A percentile compares a stretch with the other conserved stretches of the same genome.
These are phyloP conservation scores for Petrosia ficiformis DNA, from an alignment of 37 sponge, comb jelly and placozoan species.

Conservation along the genomic window DNA sequence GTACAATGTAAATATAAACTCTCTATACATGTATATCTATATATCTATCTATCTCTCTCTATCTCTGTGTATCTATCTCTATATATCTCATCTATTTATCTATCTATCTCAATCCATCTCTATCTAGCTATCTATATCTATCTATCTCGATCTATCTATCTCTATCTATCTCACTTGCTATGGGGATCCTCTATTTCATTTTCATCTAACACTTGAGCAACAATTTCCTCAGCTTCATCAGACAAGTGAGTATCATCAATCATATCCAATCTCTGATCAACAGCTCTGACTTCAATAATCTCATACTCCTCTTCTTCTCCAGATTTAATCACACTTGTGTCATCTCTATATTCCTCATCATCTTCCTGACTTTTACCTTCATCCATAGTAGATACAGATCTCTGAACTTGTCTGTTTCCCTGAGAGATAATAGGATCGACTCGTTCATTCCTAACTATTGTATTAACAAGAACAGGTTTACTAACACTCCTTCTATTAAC, in stretches of 20 bases:
- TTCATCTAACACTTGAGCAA: constrained; percentile 12
- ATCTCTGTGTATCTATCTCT: constrained; percentile 27
- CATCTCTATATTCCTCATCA: neutral
- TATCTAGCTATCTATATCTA: constrained; percentile 29
- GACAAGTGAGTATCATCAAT: constrained; percentile 8
- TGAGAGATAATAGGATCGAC: too few relatives aligned
- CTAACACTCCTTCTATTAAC: too few relatives aligned
- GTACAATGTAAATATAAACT: too few relatives aligned
- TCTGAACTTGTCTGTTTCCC: neutral
- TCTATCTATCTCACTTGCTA: neutral
- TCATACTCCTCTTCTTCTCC: neutral
- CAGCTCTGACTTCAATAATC: constrained; percentile 5
- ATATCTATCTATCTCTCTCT: constrained; percentile 4
- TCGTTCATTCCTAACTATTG: too few relatives aligned
- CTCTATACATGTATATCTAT: too few relatives aligned
- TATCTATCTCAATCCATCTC: constrained; percentile 22
- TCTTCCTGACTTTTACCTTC: neutral
- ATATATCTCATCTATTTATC: too few relatives aligned
- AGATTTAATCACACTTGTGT: neutral
- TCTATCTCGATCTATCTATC: constrained; percentile 36
- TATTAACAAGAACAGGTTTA: too few relatives aligned
- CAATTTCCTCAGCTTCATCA: constrained; percentile 47
- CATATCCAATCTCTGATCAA: neutral
- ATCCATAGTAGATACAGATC: neutral
- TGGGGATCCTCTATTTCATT: neutral